Evolutionary conservation across 2,113 vertebrate species (phyloP).

Genomic region (Parotia lawesii): DNA sequence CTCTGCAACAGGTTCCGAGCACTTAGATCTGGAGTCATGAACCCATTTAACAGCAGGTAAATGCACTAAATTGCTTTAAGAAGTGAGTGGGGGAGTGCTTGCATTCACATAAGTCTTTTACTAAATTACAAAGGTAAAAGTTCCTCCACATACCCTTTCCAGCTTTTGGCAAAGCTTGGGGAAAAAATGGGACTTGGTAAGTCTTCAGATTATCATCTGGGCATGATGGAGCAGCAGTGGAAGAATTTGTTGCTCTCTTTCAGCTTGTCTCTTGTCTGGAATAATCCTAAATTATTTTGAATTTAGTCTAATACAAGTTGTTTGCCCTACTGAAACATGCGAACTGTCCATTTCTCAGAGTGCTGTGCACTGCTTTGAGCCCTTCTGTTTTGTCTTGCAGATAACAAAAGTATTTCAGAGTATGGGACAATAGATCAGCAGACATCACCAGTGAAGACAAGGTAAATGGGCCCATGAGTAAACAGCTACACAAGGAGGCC

Average conservation of each 20-base stretch:
- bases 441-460: neutral
- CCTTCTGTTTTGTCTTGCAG: constrained; percentile 19
- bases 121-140: neutral
- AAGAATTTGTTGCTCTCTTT: neutral
- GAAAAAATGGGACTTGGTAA: neutral
- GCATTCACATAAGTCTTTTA: neutral
- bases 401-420: neutral
- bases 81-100: neutral
- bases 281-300: neutral
- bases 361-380: neutral
- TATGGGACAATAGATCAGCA: neutral
- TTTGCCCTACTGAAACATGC: neutral
- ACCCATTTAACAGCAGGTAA: neutral
- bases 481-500: neutral
- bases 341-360: neutral
- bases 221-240: neutral
- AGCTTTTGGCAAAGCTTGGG: neutral
- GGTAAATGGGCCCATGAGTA: neutral
- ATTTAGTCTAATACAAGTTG: neutral
- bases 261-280: neutral
- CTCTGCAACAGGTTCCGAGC: neutral
- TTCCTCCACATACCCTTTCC: neutral
- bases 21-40: neutral
- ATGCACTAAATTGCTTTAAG: neutral
- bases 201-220: neutral